Conservation (phyloP, 1,140 invertebrate species). For the Artemia franciscana region DNA sequence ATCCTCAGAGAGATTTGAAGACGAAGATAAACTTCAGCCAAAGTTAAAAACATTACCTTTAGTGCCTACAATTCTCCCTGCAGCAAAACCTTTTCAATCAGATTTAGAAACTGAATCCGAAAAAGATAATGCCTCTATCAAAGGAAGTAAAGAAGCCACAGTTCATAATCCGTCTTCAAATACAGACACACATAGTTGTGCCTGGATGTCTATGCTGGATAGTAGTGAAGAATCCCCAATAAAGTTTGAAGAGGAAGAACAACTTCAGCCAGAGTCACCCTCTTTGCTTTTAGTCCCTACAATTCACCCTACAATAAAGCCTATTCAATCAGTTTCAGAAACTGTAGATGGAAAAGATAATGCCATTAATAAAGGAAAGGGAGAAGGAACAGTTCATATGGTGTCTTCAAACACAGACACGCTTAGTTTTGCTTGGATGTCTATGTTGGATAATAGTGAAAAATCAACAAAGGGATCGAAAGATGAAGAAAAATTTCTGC, state of each 20-base stretch:
- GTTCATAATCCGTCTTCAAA: no score
- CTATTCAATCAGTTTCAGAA: neutral
- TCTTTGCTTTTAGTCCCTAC: neutral
- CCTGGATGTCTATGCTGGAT: conserved; percentile 1
- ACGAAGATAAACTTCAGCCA: neutral
- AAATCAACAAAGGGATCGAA: neutral
- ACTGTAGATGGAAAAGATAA: neutral
- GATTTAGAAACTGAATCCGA: neutral
- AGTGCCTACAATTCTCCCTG: neutral
- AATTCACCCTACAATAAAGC: neutral
- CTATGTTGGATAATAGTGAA: neutral
- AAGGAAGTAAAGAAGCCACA: neutral
- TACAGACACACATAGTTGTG: neutral
- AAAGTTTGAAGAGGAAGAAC: conserved; percentile 2
- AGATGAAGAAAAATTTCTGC: neutral
- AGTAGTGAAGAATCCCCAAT: neutral
- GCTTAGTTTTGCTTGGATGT: conserved; percentile 1
- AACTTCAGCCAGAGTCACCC: neutral
- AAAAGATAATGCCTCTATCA: neutral
- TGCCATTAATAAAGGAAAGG: no score
- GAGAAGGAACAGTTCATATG: no score
- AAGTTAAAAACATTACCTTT: neutral
- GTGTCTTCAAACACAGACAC: neutral
- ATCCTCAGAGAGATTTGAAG: neutral
- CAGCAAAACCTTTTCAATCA: neutral